These are phyloP conservation scores for Porites cylindrica DNA, from an alignment of 92 coral and sea anemone genomes.

Conservation along the genomic window DNA sequence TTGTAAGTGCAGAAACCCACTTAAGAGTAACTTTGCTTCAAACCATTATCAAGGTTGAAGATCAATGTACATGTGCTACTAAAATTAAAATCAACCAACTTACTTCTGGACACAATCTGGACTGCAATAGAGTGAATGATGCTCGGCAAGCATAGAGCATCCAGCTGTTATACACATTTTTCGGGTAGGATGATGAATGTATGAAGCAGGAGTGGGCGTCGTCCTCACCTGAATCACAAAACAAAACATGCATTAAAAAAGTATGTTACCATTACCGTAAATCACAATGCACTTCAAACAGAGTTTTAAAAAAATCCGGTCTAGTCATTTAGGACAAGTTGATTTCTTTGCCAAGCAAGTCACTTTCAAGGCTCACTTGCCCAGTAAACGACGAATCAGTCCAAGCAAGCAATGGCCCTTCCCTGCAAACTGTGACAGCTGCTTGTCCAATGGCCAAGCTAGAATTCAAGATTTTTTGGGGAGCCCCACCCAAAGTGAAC, in stretches of 20 bases:
- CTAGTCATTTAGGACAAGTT: too few species aligned
- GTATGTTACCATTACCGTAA: neutral
- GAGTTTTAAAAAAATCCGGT: neutral
- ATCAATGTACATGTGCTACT: neutral
- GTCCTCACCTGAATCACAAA: constrained; percentile 43
- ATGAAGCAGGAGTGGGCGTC: constrained; percentile 96
- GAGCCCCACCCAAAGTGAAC: too few species aligned
- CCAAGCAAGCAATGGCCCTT: too few species aligned
- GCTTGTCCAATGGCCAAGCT: too few species aligned
- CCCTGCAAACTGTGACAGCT: too few species aligned
- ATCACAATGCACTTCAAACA: neutral
- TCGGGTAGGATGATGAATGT: constrained; percentile 53
- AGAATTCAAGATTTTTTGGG: too few species aligned
- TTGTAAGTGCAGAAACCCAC: too few species aligned
- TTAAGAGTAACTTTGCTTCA: neutral
- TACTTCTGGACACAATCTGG: constrained; percentile 86
- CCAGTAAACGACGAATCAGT: too few species aligned
- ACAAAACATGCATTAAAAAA: neutral
- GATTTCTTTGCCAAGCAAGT: too few species aligned
- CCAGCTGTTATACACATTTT: constrained; percentile 74
- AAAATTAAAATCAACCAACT: neutral
- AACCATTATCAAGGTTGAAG: neutral
- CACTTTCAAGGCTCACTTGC: too few species aligned
- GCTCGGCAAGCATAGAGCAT: constrained; percentile 72
- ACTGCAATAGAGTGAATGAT: constrained; percentile 89